Conservation (phyloP, 1,140 invertebrate genomes). For the Neoseiulus cucumeris region DNA sequence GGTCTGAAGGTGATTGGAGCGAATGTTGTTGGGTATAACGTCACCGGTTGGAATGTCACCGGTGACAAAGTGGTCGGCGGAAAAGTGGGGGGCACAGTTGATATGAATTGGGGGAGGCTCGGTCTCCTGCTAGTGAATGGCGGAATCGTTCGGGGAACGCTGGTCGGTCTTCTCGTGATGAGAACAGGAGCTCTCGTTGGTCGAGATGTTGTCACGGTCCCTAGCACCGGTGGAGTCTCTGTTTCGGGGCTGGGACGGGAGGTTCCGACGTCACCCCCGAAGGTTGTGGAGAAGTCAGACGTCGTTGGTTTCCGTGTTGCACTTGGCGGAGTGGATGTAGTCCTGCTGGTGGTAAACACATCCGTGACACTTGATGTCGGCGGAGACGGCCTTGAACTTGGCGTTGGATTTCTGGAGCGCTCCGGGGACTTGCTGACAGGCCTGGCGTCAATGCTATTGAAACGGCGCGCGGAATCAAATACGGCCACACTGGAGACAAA, state of each 20-base stretch:
- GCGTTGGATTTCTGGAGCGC: not conserved
- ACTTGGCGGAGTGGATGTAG: not conserved
- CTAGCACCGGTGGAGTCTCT: not conserved
- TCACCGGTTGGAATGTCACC: not conserved
- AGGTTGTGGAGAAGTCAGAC: not conserved
- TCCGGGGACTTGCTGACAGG: not conserved
- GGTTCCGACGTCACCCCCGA: not conserved
- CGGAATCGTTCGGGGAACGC: no score
- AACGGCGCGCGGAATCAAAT: not conserved
- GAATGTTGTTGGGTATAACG: not conserved
- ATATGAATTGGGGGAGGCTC: not conserved
- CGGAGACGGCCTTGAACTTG: constrained; percentile 7
- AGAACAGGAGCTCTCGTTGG: constrained; percentile 4
- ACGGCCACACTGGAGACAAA: not conserved
- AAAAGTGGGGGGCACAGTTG: not conserved
- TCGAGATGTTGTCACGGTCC: not conserved
- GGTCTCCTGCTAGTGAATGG: no score
- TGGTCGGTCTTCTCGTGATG: not conserved
- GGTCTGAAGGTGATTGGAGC: not conserved
- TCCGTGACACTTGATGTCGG: not conserved
- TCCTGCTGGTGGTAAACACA: not conserved
- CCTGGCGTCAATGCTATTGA: not conserved
- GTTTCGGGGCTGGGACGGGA: no score
- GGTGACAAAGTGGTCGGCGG: not conserved
- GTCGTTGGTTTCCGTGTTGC: not conserved